A percentile compares a stretch with the other conserved stretches of the same genome.
phyloP scores from a whole-genome alignment of 1,140 invertebrate genomes.

The Steinernema khuongi region DNA sequence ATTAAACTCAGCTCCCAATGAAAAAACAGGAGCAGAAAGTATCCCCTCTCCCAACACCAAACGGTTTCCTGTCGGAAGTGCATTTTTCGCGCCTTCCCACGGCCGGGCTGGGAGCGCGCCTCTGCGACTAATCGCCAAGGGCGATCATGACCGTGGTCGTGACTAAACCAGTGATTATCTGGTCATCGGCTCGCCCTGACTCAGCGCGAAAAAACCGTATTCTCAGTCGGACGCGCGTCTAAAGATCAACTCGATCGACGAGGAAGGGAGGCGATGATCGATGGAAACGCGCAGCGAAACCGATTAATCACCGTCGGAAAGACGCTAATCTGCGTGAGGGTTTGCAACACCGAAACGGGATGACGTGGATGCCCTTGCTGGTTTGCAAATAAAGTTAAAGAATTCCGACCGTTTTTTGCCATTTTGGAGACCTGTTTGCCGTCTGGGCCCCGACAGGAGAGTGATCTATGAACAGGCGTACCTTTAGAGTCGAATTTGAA shows the following conservation, averaged over 20 bases:
- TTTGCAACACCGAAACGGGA: too few species aligned
- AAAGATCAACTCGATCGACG: neutral
- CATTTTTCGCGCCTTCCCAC: neutral
- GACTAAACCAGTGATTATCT: constrained; percentile 6
- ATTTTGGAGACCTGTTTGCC: too few species aligned
- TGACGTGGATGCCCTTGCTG: too few species aligned
- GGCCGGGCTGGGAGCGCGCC: neutral
- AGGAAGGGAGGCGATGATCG: neutral
- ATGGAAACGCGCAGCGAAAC: neutral
- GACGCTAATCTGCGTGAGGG: neutral
- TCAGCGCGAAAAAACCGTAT: constrained; percentile 3
- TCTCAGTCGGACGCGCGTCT: neutral
- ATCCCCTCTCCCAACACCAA: too few species aligned
- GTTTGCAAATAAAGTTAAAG: too few species aligned
- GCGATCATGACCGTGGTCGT: neutral
- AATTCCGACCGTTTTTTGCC: too few species aligned
- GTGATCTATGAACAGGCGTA: too few species aligned
- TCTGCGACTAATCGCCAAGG: too few species aligned
- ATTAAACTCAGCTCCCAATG: too few species aligned
- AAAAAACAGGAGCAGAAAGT: neutral
- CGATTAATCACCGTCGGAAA: neutral
- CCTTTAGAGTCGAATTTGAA: too few species aligned
- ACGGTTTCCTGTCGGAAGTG: neutral
- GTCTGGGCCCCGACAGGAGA: too few species aligned
- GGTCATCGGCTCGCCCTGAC: neutral